A percentile compares a stretch with the other conserved stretches of the same genome.
Conservation (phyloP, 2,113 vertebrate species). For the Campylomormyrus numenius region DNA sequence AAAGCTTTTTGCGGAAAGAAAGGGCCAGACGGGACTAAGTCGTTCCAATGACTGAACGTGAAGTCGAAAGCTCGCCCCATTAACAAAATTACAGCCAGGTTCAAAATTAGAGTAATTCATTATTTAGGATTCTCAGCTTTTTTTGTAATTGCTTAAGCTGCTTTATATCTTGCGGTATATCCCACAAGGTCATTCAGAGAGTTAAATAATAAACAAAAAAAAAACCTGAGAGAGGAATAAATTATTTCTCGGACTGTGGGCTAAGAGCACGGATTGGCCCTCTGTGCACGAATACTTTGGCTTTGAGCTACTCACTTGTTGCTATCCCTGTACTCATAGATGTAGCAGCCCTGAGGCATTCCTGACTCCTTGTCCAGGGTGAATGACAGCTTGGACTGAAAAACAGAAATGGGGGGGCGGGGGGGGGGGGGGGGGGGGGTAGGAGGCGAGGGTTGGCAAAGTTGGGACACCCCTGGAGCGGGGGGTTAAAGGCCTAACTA, state of each 20-base stretch:
- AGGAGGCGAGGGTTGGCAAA: too few species aligned
- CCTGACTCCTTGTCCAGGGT: constrained; percentile 81
- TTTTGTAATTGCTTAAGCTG: not conserved
- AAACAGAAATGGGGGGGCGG: not conserved
- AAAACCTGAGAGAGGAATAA: not conserved
- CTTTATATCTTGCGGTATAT: not conserved
- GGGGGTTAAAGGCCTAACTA: too few species aligned
- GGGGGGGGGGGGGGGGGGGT: too few species aligned
- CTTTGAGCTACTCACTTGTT: constrained; percentile 75
- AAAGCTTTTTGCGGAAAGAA: not conserved
- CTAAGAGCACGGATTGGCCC: not conserved
- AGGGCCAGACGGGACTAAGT: not conserved
- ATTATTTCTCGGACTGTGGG: not conserved
- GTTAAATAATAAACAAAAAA: not conserved
- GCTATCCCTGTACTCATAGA: constrained; percentile 92
- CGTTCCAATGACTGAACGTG: not conserved
- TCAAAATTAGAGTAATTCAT: not conserved
- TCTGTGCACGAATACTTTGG: not conserved
- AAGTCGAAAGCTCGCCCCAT: not conserved
- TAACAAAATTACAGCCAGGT: not conserved
- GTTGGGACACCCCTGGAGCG: too few species aligned
- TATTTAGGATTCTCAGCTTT: not conserved
- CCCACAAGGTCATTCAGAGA: not conserved
- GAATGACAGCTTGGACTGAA: constrained; percentile 79
- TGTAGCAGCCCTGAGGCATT: constrained; percentile 89